phyloP scores from a whole-genome alignment of 2,113 vertebrate species.

The Notiomystis cincta region DNA sequence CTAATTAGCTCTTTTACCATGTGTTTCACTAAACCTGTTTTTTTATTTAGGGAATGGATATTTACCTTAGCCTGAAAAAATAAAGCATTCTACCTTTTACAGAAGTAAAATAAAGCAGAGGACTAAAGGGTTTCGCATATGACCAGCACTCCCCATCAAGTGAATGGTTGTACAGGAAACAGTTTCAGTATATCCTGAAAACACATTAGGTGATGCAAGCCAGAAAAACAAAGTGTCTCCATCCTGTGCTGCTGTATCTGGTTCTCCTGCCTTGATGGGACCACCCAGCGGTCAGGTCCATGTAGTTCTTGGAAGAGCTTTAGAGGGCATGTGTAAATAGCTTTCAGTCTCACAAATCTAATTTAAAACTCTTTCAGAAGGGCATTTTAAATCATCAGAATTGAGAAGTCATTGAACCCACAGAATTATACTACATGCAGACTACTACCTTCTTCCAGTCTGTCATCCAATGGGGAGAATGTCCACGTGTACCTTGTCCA shows the following conservation, averaged over 20 bases:
- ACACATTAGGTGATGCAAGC: constrained; percentile 33
- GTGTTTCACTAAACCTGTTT: constrained; percentile 46
- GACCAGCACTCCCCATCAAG: neutral
- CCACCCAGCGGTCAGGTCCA: neutral
- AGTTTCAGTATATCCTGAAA: constrained; percentile 18
- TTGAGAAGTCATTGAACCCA: neutral
- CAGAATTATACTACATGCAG: neutral
- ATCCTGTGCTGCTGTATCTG: constrained; percentile 4
- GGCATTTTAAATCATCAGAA: neutral
- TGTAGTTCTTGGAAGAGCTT: constrained; percentile 28
- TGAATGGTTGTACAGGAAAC: neutral
- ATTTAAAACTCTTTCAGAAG: constrained; percentile 1
- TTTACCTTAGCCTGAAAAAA: constrained; percentile 54
- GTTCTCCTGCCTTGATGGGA: neutral
- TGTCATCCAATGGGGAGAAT: neutral
- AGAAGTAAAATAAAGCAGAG: constrained; percentile 53
- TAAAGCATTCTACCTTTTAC: constrained; percentile 46
- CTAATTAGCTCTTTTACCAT: constrained; percentile 37
- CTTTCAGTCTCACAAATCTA: neutral
- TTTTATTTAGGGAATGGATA: constrained; percentile 56
- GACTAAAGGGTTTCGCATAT: constrained; percentile 30
- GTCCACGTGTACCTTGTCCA: accelerated
- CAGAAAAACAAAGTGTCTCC: constrained; percentile 44
- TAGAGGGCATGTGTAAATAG: neutral
- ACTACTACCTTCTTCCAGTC: neutral